Evolutionary conservation across 2,797 vertebrate species (phyloP).

Genomic region (Gadopsis bispinosus): DNA sequence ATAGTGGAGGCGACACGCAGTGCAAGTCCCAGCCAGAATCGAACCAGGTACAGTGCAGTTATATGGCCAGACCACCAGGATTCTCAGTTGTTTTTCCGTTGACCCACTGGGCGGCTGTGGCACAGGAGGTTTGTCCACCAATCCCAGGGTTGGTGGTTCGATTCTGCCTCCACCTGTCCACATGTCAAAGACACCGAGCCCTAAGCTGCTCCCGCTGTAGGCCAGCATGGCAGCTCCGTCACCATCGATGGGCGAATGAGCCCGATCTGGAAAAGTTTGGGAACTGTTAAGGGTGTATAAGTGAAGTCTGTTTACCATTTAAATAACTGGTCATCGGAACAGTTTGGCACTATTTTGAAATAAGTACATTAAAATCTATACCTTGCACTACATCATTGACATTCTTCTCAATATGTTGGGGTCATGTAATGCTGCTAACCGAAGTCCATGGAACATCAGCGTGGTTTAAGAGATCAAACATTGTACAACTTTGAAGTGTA

Average conservation of each 20-base stretch:
- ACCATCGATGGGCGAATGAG: no score
- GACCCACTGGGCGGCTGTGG: no score
- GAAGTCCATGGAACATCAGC: not conserved
- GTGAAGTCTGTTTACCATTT: not conserved
- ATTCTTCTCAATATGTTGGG: not conserved
- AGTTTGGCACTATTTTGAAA: not conserved
- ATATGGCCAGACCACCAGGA: not conserved
- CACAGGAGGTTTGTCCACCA: no score
- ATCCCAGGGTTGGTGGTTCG: no score
- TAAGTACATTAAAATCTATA: not conserved
- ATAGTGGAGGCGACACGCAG: not conserved
- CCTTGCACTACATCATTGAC: not conserved
- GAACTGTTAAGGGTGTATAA: no score
- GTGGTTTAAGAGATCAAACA: not conserved
- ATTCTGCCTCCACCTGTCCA: no score
- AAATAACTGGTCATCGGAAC: not conserved
- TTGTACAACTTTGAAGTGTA: not conserved
- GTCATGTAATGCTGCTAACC: not conserved
- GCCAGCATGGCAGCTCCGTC: no score
- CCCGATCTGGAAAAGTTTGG: no score
- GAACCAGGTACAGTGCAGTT: not conserved
- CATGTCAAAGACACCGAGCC: no score
- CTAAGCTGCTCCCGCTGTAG: no score
- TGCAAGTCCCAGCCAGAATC: not conserved
- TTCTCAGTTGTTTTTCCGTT: not conserved